phyloP scores from a whole-genome alignment of 2,113 vertebrate species.

The Candoia aspera region DNA sequence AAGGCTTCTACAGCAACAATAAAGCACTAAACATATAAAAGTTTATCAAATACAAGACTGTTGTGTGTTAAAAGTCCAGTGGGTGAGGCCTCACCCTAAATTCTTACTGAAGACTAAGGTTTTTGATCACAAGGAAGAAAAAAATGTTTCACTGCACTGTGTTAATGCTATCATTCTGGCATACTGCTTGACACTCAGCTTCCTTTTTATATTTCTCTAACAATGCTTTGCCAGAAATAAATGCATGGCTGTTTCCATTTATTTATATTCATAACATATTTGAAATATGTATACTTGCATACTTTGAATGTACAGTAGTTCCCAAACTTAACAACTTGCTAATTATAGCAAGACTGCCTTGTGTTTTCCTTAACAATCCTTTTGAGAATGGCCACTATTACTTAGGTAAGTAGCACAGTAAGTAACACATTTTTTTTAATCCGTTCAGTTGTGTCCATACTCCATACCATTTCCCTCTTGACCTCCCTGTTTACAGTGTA shows the following conservation, averaged over 20 bases:
- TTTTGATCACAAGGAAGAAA: constrained; percentile 31
- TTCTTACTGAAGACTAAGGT: background rate
- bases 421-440: too few relatives aligned
- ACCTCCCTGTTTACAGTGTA: background rate
- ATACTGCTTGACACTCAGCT: constrained; percentile 21
- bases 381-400: too few relatives aligned
- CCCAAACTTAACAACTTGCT: constrained; percentile 49
- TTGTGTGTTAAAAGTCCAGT: background rate
- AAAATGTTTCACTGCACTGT: background rate
- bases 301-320: constrained; percentile 48
- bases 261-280: constrained; percentile 27
- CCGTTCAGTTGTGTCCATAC: too few relatives aligned
- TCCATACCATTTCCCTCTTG: background rate
- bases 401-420: too few relatives aligned
- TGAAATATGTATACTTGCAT: constrained; percentile 29
- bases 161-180: background rate
- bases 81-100: background rate
- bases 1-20: constrained; percentile 14
- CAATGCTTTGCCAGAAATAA: constrained; percentile 32
- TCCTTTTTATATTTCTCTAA: constrained; percentile 37
- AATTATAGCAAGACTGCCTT: constrained; percentile 46
- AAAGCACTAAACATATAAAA: too few relatives aligned
- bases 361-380: background rate
- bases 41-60: background rate
- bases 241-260: constrained; percentile 43